These are phyloP conservation scores for Paedocypris micromegethes DNA, from an alignment of 2,797 vertebrate species.

Conservation along the genomic window DNA sequence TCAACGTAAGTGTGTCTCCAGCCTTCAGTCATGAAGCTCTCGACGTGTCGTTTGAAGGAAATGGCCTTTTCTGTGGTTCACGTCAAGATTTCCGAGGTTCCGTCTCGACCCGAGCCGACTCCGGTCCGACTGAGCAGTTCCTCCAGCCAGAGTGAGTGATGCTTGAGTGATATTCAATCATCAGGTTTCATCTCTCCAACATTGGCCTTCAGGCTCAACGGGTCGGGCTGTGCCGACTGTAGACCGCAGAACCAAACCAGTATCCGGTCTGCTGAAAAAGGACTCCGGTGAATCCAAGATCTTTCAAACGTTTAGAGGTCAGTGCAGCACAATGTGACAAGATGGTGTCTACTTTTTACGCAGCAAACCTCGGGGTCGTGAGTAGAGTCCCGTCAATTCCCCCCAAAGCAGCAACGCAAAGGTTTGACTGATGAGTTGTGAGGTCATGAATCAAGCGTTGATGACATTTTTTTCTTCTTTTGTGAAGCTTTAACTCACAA, in stretches of 20 bases:
- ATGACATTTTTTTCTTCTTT: not conserved
- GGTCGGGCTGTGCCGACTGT: conserved; percentile 59
- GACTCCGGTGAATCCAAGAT: conserved; percentile 32
- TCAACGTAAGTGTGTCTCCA: too few species aligned
- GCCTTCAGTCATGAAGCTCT: too few species aligned
- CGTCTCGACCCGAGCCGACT: not conserved
- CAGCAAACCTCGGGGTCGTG: too few species aligned
- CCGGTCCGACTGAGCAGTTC: conserved; percentile 10
- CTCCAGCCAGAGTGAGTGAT: conserved; percentile 23
- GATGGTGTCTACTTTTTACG: too few species aligned
- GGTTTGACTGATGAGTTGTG: not conserved
- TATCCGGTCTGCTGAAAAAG: not conserved
- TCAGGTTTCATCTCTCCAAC: not conserved
- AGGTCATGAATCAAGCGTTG: not conserved
- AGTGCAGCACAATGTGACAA: too few species aligned
- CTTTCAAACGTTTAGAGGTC: not conserved
- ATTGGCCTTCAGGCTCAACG: conserved; percentile 27
- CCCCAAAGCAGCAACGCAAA: too few species aligned
- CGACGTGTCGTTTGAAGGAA: too few species aligned
- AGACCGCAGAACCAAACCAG: conserved; percentile 76
- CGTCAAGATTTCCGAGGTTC: not conserved
- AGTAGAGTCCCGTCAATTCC: too few species aligned
- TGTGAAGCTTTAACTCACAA: conserved; percentile 9
- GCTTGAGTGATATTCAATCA: not conserved
- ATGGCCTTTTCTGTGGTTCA: not conserved